These are phyloP conservation scores for Tyrannus savana DNA, from an alignment of 2,113 vertebrate species.

Conservation along the genomic window DNA sequence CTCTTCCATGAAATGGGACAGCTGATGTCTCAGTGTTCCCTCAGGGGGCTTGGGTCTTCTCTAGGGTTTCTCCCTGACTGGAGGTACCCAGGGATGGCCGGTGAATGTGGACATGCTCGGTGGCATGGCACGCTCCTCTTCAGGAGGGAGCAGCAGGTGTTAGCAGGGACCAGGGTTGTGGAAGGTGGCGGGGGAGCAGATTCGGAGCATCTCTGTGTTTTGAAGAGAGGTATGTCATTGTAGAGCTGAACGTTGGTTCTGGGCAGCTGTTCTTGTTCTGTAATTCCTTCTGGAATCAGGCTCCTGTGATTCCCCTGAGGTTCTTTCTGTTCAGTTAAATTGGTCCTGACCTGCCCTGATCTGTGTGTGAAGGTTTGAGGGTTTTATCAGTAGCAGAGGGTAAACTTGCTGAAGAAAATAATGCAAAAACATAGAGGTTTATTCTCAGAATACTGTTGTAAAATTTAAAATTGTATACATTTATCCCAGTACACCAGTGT, in stretches of 20 bases:
- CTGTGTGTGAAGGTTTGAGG: background rate
- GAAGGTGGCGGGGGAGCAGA: background rate
- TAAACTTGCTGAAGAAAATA: background rate
- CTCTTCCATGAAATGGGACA: background rate
- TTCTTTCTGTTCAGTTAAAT: background rate
- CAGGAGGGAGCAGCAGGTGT: background rate
- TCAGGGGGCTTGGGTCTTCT: background rate
- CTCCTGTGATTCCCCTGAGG: background rate
- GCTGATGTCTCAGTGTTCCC: background rate
- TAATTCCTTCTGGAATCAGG: background rate
- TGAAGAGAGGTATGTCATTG: background rate
- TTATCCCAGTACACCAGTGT: no score
- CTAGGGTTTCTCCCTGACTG: background rate
- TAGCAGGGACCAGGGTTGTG: background rate
- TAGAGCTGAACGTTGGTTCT: background rate
- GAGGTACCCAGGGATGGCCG: background rate
- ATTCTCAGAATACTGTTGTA: background rate
- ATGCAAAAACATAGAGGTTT: background rate
- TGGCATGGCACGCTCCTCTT: accelerated
- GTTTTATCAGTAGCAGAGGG: background rate
- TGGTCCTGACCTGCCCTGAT: background rate
- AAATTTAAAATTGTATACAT: background rate
- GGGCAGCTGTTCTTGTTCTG: background rate
- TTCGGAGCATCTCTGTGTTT: background rate
- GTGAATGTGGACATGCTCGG: background rate